A percentile compares a stretch with the other conserved stretches of the same genome.
These are phyloP conservation scores for Agelastica alni DNA, from an alignment of 2,888 invertebrate genomes.

Conservation along the genomic window DNA sequence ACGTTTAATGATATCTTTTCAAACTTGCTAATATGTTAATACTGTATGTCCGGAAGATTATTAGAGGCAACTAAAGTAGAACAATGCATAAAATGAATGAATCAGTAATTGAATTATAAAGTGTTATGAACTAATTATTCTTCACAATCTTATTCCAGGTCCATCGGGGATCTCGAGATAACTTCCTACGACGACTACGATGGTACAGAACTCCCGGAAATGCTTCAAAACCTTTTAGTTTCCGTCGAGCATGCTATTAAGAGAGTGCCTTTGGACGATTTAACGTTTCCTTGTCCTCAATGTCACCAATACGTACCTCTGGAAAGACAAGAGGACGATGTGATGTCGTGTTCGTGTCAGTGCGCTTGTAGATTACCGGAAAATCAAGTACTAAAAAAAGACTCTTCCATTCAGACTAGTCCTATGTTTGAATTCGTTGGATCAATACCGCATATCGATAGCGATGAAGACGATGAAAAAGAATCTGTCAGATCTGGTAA, in stretches of 20 bases:
- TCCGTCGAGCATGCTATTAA: slow-evolving; percentile 72
- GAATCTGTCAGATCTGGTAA: slow-evolving; percentile 53
- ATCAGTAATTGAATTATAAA: too few species aligned
- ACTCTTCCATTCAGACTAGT: slow-evolving; percentile 58
- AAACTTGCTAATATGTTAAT: too few species aligned
- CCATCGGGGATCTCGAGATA: slow-evolving; percentile 51
- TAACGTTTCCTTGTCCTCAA: slow-evolving; percentile 65
- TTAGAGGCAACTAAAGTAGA: too few species aligned
- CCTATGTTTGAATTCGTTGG: slow-evolving; percentile 69
- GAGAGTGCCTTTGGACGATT: slow-evolving; percentile 66
- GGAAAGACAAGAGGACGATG: slow-evolving; percentile 50
- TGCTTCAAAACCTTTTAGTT: slow-evolving; percentile 68
- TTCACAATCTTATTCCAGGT: too few species aligned
- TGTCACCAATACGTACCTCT: slow-evolving; percentile 56
- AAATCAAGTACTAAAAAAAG: slow-evolving; percentile 51
- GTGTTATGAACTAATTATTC: too few species aligned
- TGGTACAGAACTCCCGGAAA: slow-evolving; percentile 64
- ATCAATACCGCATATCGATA: slow-evolving; percentile 73
- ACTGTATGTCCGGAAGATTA: too few species aligned
- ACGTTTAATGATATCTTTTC: too few species aligned
- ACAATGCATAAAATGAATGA: too few species aligned
- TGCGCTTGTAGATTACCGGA: slow-evolving; percentile 51
- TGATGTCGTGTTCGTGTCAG: slow-evolving; percentile 51
- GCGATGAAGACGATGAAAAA: slow-evolving; percentile 67
- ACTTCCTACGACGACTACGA: slow-evolving; percentile 49